phyloP scores from a whole-genome alignment of 2,797 vertebrate species.

The Nothura maculosa region DNA sequence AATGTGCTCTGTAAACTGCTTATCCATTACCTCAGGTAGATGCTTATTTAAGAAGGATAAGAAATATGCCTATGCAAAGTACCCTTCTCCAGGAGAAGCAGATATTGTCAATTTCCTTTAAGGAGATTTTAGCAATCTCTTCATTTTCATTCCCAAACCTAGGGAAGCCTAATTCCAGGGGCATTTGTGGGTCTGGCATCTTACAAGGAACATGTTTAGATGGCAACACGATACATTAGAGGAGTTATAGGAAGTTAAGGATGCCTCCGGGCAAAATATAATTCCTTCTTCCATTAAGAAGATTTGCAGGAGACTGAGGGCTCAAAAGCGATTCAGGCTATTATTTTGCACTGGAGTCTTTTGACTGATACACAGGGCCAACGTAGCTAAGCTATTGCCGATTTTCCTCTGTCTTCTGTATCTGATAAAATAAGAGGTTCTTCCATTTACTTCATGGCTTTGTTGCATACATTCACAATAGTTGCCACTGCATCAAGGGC shows the following conservation, averaged over 20 bases:
- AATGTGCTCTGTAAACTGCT: neutral
- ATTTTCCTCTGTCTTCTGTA: neutral
- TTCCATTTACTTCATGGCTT: neutral
- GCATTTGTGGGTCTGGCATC: neutral
- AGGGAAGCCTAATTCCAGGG: neutral
- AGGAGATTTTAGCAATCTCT: neutral
- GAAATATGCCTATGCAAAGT: neutral
- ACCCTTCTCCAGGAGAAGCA: neutral
- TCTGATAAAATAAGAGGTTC: neutral
- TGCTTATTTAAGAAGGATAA: neutral
- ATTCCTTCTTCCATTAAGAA: neutral
- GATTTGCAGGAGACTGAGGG: neutral
- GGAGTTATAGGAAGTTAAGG: neutral
- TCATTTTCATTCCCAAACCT: constrained; percentile 12
- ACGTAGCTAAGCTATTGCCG: neutral
- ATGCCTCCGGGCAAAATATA: neutral
- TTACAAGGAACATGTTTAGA: neutral
- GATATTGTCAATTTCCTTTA: neutral
- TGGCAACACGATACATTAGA: neutral
- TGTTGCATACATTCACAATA: too few species aligned
- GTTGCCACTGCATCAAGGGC: too few species aligned
- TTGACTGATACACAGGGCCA: neutral
- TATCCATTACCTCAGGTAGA: neutral
- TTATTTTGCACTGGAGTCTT: neutral
- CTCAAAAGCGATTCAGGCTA: neutral